These are phyloP conservation scores for Pseudococcus viburni DNA, from an alignment of 2,888 invertebrate species.

Conservation along the genomic window DNA sequence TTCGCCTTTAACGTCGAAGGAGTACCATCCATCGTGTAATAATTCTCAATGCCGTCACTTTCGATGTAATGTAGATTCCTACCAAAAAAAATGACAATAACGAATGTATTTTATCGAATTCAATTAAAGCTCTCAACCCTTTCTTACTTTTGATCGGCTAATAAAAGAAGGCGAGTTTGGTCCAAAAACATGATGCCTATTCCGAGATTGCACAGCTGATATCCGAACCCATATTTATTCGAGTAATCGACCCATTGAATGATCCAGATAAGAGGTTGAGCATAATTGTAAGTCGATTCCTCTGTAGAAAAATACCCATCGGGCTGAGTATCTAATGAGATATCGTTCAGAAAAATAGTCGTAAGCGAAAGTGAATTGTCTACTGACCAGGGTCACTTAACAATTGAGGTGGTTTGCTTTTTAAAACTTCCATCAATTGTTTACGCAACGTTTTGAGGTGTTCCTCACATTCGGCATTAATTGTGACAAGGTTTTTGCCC, in stretches of 20 bases:
- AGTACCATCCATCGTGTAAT: conserved; percentile 87
- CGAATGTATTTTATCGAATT: not conserved
- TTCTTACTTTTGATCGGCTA: conserved; percentile 90
- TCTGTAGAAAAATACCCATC: conserved; percentile 67
- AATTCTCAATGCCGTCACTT: conserved; percentile 89
- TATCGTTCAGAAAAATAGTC: no score
- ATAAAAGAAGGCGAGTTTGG: conserved; percentile 92
- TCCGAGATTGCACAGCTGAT: conserved; percentile 97
- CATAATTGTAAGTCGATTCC: conserved; percentile 83
- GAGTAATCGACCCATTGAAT: conserved; percentile 99
- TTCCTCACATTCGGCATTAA: conserved; percentile 70
- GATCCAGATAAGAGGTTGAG: conserved; percentile 96
- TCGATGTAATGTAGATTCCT: conserved; percentile 98
- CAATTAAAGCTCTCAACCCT: conserved; percentile 68
- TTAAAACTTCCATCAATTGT: conserved; percentile 70
- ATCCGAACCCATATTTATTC: conserved; percentile 99
- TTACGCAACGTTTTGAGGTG: conserved; percentile 71
- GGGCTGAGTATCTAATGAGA: not conserved
- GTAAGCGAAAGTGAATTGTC: no score
- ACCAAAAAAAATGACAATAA: conserved; percentile 68
- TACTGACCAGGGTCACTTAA: conserved; percentile 65
- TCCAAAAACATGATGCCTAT: conserved; percentile 99
- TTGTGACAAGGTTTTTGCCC: no score
- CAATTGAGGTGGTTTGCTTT: conserved; percentile 66
- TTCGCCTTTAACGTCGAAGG: conserved; percentile 91